phyloP scores from a whole-genome alignment of 2,797 vertebrate species.

The Phoeniculus purpureus region DNA sequence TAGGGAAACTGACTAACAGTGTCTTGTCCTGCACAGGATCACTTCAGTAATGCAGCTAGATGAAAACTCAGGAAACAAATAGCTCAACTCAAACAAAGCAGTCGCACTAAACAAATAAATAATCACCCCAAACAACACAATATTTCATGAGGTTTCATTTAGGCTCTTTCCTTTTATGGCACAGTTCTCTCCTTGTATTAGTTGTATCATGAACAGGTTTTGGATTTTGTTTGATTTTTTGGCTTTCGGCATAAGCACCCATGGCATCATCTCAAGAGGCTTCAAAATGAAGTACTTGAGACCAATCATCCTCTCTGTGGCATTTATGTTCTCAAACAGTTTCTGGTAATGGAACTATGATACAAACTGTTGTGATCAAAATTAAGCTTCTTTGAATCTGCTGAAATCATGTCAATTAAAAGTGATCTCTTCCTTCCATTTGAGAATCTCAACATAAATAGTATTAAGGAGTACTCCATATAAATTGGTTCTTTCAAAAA shows the following conservation, averaged over 20 bases:
- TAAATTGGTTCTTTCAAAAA: neutral
- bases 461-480: neutral
- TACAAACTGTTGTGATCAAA: neutral
- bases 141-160: neutral
- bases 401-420: neutral
- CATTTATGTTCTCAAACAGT: neutral
- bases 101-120: neutral
- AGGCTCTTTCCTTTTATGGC: fast-evolving
- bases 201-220: neutral
- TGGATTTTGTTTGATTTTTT: neutral
- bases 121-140: neutral
- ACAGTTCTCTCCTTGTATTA: neutral
- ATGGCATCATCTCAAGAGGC: neutral
- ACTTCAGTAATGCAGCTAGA: neutral
- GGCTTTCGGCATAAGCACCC: neutral
- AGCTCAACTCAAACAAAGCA: neutral
- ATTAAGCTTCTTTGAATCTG: neutral
- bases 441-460: neutral
- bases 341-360: neutral
- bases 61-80: neutral
- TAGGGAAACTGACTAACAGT: fast-evolving
- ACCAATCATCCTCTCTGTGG: neutral
- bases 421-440: neutral
- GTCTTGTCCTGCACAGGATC: neutral
- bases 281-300: neutral